A percentile compares a stretch with the other conserved stretches of the same genome.
Evolutionary conservation across 2,797 vertebrate species (phyloP).

Genomic region (Distichodus sexfasciatus): DNA sequence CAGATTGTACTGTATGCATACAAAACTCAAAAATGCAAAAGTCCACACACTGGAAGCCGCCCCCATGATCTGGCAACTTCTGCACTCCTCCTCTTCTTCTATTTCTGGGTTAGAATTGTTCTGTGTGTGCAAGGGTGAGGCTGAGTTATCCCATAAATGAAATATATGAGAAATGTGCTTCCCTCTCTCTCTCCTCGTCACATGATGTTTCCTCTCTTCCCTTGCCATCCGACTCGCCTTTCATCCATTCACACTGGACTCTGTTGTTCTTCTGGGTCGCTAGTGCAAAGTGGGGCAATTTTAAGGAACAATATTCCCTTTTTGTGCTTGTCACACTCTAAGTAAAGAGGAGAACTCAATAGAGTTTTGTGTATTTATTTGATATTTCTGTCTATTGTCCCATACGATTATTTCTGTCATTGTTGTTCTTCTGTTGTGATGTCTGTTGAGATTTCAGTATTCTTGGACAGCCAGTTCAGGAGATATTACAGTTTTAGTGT

Average conservation of each 20-base stretch:
- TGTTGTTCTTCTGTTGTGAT: not conserved
- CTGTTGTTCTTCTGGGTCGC: constrained; percentile 19
- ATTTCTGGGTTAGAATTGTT: constrained; percentile 1
- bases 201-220: constrained; percentile 57
- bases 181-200: constrained; percentile 44
- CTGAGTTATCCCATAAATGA: constrained; percentile 24
- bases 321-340: not conserved
- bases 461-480: too few relatives aligned
- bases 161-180: constrained; percentile 23
- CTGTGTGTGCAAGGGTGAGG: not conserved
- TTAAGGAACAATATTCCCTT: constrained; percentile 28
- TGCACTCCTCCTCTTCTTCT: not conserved
- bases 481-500: too few relatives aligned
- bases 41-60: constrained; percentile 1
- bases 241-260: constrained; percentile 13
- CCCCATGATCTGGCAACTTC: not conserved
- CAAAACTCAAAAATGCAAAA: not conserved
- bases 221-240: constrained; percentile 14
- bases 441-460: too few relatives aligned
- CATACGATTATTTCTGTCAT: not conserved
- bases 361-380: not conserved
- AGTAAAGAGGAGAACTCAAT: not conserved
- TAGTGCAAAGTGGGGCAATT: not conserved
- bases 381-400: not conserved
- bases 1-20: not conserved